A percentile compares a stretch with the other conserved stretches of the same genome.
These are phyloP conservation scores for Anabas testudineus DNA, from an alignment of 2,797 vertebrate species.

Conservation along the genomic window DNA sequence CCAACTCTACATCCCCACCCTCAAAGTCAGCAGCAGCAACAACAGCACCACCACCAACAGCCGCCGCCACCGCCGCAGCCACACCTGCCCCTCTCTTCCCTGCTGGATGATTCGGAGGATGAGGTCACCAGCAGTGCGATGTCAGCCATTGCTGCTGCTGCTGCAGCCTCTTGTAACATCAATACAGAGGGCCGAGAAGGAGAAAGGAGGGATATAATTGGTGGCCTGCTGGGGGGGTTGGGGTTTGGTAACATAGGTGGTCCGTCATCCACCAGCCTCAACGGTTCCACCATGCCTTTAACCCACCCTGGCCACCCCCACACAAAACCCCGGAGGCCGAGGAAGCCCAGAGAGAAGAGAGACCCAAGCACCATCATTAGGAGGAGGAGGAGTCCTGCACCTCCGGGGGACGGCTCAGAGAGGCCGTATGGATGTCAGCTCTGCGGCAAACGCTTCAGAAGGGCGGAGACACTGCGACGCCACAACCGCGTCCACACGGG, in stretches of 20 bases:
- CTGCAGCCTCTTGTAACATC: conserved; percentile 85
- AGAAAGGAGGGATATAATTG: conserved; percentile 86
- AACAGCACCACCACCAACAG: conserved; percentile 74
- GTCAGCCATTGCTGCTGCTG: conserved; percentile 87
- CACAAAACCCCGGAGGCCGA: conserved; percentile 74
- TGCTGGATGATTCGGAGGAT: conserved; percentile 87
- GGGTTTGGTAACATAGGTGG: conserved; percentile 83
- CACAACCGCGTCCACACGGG: conserved; percentile 94
- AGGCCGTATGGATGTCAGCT: conserved; percentile 85
- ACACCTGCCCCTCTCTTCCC: conserved; percentile 86
- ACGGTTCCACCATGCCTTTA: conserved; percentile 84
- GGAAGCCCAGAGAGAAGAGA: conserved; percentile 84
- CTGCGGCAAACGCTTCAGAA: conserved; percentile 91
- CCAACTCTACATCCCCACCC: conserved; percentile 88
- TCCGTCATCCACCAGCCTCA: conserved; percentile 80
- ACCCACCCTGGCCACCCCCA: conserved; percentile 82
- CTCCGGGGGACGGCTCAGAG: conserved; percentile 81
- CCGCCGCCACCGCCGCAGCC: conserved; percentile 63
- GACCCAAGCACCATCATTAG: conserved; percentile 72
- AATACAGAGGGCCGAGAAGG: conserved; percentile 80
- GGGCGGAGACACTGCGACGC: conserved; percentile 91
- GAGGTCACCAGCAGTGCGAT: conserved; percentile 88
- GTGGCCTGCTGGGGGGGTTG: conserved; percentile 85
- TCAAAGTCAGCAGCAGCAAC: conserved; percentile 79
- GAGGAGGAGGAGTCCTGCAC: conserved; percentile 76